Evolutionary conservation across 23 tunicate genomes (phyloP), one percentile per base, ranked within the genome.

Genomic region (Halocynthia aurantium): DNA sequence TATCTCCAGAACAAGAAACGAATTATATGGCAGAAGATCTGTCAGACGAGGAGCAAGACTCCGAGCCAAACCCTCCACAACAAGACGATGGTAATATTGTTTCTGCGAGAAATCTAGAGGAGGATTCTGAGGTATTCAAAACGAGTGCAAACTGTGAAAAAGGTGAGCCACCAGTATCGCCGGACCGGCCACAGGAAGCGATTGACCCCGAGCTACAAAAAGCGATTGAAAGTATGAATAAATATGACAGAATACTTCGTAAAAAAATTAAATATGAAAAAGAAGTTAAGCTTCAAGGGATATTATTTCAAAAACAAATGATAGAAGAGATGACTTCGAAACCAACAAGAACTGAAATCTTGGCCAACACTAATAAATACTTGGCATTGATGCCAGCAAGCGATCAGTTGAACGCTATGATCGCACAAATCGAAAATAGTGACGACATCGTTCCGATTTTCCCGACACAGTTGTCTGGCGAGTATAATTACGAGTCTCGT

Each of bases 351-450:
- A 83, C 69, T 6, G 76, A 72, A 51, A 62, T 61, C 7, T 55
- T 64, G 22, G 51, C 81, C 20, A 88, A 88, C 52, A 68, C 79
- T n/a, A 57, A 52, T 53, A 88, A 88, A 75, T 88, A 82, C 57
- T 84, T 88, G 6, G 83, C 95, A 50, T 57, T 88, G 70, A 50
- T 88, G 55, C 95, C 95, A 19, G 88, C 95, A 0, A 78, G 84
- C 13, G 88, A 83, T 55, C 87, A 83, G 55, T 50, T 88, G 5
- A 83, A 88, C 31, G 81, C 86, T 81, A 81, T 72, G 64, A 15
- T 71, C n/a, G 8, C 18, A 15, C 15, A 50, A 10, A 10, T 79
- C 19, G n/a, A 40, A 12, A 68, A 67, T 22, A 22, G 10, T 40
- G 78, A 83, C 61, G 84, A 83, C 5, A 69, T 78, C 52, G 76